Base-by-base conservation (phyloP, 2,888 invertebrate species). In the Geotrupes spiniger region DNA sequence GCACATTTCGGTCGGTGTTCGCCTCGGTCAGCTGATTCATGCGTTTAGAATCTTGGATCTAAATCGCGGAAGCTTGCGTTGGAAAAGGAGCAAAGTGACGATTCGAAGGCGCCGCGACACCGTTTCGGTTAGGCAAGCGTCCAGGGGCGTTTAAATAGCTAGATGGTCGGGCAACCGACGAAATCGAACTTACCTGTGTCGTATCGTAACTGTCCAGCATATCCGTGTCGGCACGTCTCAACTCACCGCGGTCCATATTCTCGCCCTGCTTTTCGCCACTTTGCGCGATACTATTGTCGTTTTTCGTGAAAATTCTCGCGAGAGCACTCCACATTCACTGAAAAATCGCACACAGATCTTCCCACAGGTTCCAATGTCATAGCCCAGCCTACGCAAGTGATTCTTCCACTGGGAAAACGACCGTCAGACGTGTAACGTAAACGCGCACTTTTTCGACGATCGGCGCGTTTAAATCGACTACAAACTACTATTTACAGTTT, bases 191-290 rank as follows among this genome's bases (percentile, higher is more conserved):
- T 78, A 82, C 83, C 81, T 82, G 82, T 78, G 80, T 80, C 59
- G 81, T 80, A 68, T 80, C 80, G 74, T 80, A 78, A 66, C 76
- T 76, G 71, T 82, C 82, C 62, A 75, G 74, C 66, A 77, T 74
- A 75, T 82, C 81, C 79, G 80, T 79, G 74, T 81, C 82, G 72
- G 73, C 73, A 70, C 76, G 74, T 73, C 75, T 73, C 71, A 75
- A 72, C 55, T 68, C 66, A 51, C 63, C 63, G 56, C 66, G 69
- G 65, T 71, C 70, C 70, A 69, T 69, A 51, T 56, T 60, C 47
- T 53, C 57, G 55, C 60, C 53, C 56, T 54, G 43, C 40, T 60
- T 56, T 52, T 61, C 64, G 49, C 50, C 59, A 59, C 62, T 64
- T 59, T 60, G 60, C 56, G 59, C 58, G 51, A 51, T 63, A 55